A percentile compares a stretch with the other conserved stretches of the same genome.
These are phyloP conservation scores for Latheticus oryzae DNA, from an alignment of 2,888 invertebrate genomes.

Conservation along the genomic window DNA sequence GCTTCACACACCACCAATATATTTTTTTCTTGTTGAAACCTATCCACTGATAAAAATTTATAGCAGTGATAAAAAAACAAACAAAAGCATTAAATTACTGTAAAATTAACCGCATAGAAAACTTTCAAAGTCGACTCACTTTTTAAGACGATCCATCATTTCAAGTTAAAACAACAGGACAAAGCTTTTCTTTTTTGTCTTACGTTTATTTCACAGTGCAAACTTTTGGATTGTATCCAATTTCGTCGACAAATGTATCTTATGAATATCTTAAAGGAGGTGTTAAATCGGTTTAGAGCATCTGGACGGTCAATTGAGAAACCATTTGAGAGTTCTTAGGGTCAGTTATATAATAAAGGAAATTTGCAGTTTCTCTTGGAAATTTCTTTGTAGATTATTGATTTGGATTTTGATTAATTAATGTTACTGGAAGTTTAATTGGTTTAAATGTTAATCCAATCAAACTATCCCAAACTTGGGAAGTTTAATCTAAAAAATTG, in stretches of 20 bases:
- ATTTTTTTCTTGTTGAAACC: too few species aligned
- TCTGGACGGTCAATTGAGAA: conserved; percentile 15
- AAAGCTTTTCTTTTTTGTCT: conserved; percentile 3
- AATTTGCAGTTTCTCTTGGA: too few species aligned
- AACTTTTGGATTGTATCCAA: conserved; percentile 12
- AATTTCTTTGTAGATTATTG: background rate
- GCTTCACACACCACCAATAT: too few species aligned
- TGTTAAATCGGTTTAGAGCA: conserved; percentile 12
- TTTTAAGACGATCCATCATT: conserved; percentile 14
- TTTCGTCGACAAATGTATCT: background rate
- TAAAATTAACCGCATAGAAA: conserved; percentile 15
- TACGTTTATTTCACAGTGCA: background rate
- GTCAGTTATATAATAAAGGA: background rate
- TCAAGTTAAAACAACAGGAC: background rate
- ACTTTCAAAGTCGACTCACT: background rate
- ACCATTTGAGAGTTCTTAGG: conserved; percentile 13
- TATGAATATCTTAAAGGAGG: conserved; percentile 5
- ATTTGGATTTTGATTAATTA: conserved; percentile 5
- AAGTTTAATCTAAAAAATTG: too few species aligned
- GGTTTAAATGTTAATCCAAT: conserved; percentile 13
- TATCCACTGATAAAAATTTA: too few species aligned
- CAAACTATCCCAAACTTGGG: conserved; percentile 4
- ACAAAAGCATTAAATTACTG: conserved; percentile 5
- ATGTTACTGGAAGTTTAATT: conserved; percentile 6
- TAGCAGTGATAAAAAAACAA: conserved; percentile 1